A percentile compares a stretch with the other conserved stretches of the same genome.
phyloP scores from a whole-genome alignment of 2,797 vertebrate genomes.

The Melanotaenia nigrans region DNA sequence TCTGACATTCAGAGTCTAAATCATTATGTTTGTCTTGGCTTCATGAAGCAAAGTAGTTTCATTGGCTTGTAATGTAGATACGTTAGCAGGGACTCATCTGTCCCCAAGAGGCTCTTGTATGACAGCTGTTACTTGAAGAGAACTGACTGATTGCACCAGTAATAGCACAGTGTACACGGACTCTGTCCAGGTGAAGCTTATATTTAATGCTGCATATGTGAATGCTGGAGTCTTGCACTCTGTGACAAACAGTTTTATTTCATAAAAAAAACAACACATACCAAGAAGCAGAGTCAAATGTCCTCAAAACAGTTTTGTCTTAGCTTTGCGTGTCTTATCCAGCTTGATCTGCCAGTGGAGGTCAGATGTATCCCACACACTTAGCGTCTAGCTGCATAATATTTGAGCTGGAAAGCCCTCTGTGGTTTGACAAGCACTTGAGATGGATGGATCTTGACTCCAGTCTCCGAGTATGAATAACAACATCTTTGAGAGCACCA shows the following conservation, averaged over 20 bases:
- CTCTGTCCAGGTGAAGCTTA: slow-evolving; percentile 46
- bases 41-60: slow-evolving; percentile 21
- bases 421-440: slow-evolving; percentile 38
- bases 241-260: slow-evolving; percentile 5
- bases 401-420: slow-evolving; percentile 66
- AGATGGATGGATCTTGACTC: slow-evolving; percentile 61
- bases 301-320: slow-evolving; percentile 37
- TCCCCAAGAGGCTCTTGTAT: slow-evolving; percentile 42
- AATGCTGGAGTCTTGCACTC: background rate
- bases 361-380: slow-evolving; percentile 63
- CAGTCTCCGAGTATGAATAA: slow-evolving; percentile 44
- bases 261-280: slow-evolving; percentile 21
- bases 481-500: slow-evolving; percentile 18
- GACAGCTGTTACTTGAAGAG: slow-evolving; percentile 44
- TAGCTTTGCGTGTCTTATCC: slow-evolving; percentile 40
- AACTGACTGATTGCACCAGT: slow-evolving; percentile 55
- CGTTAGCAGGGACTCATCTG: slow-evolving; percentile 33
- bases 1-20: slow-evolving; percentile 35
- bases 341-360: slow-evolving; percentile 51
- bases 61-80: slow-evolving; percentile 32
- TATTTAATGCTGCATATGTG: slow-evolving; percentile 29
- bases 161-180: slow-evolving; percentile 47
- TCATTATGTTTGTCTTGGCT: slow-evolving; percentile 55
- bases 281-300: slow-evolving; percentile 16
- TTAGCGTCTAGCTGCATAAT: slow-evolving; percentile 61